These are phyloP conservation scores for Trilocha varians DNA, from an alignment of 2,888 invertebrate genomes.

Conservation along the genomic window DNA sequence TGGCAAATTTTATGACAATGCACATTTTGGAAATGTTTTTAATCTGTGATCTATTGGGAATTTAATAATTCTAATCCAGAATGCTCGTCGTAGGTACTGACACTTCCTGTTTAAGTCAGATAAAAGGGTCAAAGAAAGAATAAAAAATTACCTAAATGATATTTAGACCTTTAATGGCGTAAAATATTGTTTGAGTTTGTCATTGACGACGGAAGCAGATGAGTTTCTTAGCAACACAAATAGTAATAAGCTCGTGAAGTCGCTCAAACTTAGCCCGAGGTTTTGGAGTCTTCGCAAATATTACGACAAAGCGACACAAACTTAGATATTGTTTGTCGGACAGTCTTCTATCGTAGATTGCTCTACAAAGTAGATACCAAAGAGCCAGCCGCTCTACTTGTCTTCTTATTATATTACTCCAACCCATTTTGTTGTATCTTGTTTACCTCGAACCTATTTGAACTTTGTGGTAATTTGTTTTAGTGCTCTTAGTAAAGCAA, in stretches of 20 bases:
- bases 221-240: constrained; percentile 52
- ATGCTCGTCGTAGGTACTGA: too few species aligned
- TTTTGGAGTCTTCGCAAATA: constrained; percentile 54
- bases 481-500: too few species aligned
- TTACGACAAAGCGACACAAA: constrained; percentile 56
- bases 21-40: too few species aligned
- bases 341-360: constrained; percentile 38
- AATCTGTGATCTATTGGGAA: too few species aligned
- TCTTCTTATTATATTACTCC: background rate
- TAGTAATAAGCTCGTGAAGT: constrained; percentile 61
- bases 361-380: constrained; percentile 7
- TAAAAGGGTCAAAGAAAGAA: background rate
- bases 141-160: background rate
- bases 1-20: too few species aligned
- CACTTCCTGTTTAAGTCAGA: too few species aligned
- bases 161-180: background rate
- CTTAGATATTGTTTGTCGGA: constrained; percentile 59
- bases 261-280: constrained; percentile 42
- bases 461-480: too few species aligned
- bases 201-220: constrained; percentile 29
- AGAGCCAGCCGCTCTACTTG: background rate
- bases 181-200: constrained; percentile 8
- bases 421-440: too few species aligned
- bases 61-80: too few species aligned
- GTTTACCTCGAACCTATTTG: too few species aligned